phyloP scores from a whole-genome alignment of 2,888 invertebrate genomes.

The Alloplasta piceator region DNA sequence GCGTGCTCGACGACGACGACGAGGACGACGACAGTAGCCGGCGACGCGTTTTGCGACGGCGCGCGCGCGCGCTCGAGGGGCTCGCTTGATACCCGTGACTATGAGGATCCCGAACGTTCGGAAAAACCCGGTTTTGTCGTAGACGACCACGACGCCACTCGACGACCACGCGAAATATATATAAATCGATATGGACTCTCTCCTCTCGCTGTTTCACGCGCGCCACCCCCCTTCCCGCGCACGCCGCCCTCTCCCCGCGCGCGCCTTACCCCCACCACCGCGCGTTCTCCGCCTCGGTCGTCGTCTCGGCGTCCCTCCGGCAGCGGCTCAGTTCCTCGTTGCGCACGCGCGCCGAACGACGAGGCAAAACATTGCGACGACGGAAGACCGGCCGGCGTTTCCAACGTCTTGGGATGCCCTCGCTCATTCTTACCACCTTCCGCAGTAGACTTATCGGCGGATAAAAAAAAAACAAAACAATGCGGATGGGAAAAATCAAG shows the following conservation, averaged over 20 bases:
- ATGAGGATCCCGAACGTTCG: conserved; percentile 32
- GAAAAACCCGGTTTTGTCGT: conserved; percentile 37
- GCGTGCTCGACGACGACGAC: conserved; percentile 36
- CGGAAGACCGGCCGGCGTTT: not conserved
- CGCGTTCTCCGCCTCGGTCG: conserved; percentile 36
- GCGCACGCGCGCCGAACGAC: conserved; percentile 1
- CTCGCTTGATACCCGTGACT: conserved; percentile 29
- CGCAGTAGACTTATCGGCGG: too few species aligned
- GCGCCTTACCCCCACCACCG: conserved; percentile 21
- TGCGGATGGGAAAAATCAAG: too few species aligned
- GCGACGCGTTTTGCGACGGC: conserved; percentile 58
- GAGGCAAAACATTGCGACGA: not conserved
- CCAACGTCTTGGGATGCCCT: too few species aligned
- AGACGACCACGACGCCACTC: conserved; percentile 74
- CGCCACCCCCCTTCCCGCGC: conserved; percentile 29
- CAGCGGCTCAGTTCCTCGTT: conserved; percentile 20
- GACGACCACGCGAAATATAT: conserved; percentile 74
- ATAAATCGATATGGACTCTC: conserved; percentile 80
- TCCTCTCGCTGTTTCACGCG: conserved; percentile 23
- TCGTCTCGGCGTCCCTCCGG: conserved; percentile 15
- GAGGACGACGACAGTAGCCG: conserved; percentile 25
- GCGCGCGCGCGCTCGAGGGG: conserved; percentile 11
- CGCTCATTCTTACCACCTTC: too few species aligned
- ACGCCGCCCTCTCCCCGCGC: conserved; percentile 29
- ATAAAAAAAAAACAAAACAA: too few species aligned